phyloP scores from a whole-genome alignment of 2,888 invertebrate genomes.

The Trachelus troglodyta region DNA sequence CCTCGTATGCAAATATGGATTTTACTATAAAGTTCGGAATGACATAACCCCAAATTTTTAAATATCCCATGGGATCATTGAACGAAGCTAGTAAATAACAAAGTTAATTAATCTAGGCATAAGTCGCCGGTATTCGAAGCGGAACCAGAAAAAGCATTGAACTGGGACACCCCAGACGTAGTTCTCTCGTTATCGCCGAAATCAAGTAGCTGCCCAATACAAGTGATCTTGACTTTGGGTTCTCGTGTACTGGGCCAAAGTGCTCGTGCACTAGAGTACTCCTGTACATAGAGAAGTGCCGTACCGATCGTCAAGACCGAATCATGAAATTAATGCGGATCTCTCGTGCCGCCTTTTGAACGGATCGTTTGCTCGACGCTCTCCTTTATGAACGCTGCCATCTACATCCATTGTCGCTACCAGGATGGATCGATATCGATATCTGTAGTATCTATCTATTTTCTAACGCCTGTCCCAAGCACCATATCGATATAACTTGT shows the following conservation, averaged over 20 bases:
- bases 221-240: neutral
- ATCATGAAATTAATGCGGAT: slow-evolving; percentile 20
- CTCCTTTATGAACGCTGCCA: neutral
- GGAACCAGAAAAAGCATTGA: neutral
- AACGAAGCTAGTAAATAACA: neutral
- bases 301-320: slow-evolving; percentile 17
- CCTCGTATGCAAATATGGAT: neutral
- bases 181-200: neutral
- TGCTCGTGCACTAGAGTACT: neutral
- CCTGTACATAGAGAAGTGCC: neutral
- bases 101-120: neutral
- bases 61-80: too few relatives aligned
- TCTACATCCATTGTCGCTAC: neutral
- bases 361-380: neutral
- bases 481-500: neutral
- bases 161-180: neutral
- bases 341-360: slow-evolving; percentile 2
- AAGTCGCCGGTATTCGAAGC: neutral
- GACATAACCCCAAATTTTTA: too few relatives aligned
- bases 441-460: slow-evolving; percentile 18
- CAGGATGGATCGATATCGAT: slow-evolving; percentile 7
- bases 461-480: neutral
- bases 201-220: neutral
- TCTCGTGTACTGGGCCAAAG: neutral
- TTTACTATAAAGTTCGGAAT: too few relatives aligned